Conservation (phyloP, 2,888 invertebrate species). For the Megalurothrips usitatus region DNA sequence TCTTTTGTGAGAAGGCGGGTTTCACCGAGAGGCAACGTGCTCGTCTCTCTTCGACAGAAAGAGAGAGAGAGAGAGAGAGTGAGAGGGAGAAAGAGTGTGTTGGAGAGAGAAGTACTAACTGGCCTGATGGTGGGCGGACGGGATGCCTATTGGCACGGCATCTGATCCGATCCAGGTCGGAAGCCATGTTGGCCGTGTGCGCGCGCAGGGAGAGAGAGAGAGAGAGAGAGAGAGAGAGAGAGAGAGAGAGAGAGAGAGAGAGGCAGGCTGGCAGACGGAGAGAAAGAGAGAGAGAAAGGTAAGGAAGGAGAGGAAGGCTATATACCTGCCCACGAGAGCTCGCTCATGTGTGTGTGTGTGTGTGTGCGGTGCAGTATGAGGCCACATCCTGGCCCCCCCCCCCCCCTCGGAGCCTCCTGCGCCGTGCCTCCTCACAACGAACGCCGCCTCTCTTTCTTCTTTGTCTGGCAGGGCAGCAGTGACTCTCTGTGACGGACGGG, state of each 20-base stretch:
- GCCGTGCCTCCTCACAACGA: neutral
- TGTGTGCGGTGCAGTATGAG: slow-evolving; percentile 4
- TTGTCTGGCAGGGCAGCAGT: too few species aligned
- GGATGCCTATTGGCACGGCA: neutral
- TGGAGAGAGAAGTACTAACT: neutral
- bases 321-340: slow-evolving; percentile 6
- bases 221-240: too few species aligned
- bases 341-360: neutral
- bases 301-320: neutral
- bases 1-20: too few species aligned
- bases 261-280: neutral
- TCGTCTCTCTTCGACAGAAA: neutral
- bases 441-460: neutral
- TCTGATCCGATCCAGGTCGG: slow-evolving; percentile 10
- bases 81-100: neutral
- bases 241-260: neutral
- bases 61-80: neutral
- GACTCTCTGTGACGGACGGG: neutral
- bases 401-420: too few species aligned
- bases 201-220: too few species aligned
- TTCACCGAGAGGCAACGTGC: too few species aligned
- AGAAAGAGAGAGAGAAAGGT: too few species aligned
- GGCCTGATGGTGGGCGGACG: neutral
- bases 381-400: neutral
- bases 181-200: neutral